These are phyloP conservation scores for Pardalotus punctatus DNA, from an alignment of 2,113 vertebrate genomes.

Conservation along the genomic window DNA sequence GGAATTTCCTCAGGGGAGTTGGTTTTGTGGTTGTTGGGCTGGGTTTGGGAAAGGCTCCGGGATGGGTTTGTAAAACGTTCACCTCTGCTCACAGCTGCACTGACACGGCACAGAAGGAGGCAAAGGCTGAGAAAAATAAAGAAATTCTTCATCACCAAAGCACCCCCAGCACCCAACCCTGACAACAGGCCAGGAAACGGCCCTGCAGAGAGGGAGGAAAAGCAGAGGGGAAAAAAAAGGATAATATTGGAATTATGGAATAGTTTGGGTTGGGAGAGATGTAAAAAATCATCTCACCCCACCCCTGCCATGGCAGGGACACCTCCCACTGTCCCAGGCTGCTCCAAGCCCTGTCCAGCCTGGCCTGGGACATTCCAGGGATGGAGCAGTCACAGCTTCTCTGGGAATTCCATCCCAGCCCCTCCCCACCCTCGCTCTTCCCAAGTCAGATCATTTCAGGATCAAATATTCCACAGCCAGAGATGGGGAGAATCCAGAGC, in stretches of 20 bases:
- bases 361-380: neutral
- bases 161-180: neutral
- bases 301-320: neutral
- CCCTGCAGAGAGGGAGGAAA: too few relatives aligned
- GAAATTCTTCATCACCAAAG: neutral
- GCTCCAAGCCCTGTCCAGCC: neutral
- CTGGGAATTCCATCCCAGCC: neutral
- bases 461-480: neutral
- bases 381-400: neutral
- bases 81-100: neutral
- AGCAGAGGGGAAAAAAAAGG: accelerated
- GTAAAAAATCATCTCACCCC: neutral
- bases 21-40: neutral
- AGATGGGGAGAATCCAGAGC: neutral
- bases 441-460: neutral
- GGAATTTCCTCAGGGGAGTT: neutral
- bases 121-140: neutral
- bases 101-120: neutral
- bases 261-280: neutral
- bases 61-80: accelerated
- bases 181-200: neutral
- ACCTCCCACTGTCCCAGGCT: accelerated
- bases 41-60: neutral
- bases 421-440: neutral
- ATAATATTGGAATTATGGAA: neutral